These are phyloP conservation scores for Chelonus insularis DNA, from an alignment of 1,140 invertebrate species.

Conservation along the genomic window DNA sequence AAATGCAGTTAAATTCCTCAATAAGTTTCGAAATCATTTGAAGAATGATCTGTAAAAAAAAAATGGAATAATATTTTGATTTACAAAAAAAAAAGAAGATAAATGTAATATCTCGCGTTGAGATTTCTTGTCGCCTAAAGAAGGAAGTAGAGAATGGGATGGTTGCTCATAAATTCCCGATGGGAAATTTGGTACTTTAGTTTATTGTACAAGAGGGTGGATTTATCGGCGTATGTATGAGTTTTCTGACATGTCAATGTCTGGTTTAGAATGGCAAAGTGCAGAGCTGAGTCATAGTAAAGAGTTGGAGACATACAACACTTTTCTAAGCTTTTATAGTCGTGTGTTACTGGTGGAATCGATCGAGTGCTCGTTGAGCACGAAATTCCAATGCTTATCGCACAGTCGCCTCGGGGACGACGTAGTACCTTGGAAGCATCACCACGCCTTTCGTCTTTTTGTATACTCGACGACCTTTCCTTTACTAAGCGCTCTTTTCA, in stretches of 20 bases:
- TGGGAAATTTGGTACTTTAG: neutral
- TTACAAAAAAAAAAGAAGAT: conserved; percentile 2
- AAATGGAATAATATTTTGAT: neutral
- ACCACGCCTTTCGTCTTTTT: conserved; percentile 8
- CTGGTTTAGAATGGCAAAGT: conserved; percentile 8
- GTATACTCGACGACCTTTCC: neutral
- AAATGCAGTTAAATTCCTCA: neutral
- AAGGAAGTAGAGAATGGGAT: neutral
- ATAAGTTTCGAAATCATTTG: neutral
- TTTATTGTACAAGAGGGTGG: neutral
- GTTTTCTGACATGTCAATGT: conserved; percentile 18
- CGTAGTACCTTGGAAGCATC: neutral
- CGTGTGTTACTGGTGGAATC: conserved; percentile 2
- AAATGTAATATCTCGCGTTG: neutral
- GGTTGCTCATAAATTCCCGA: conserved; percentile 7
- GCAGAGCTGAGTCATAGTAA: conserved; percentile 9
- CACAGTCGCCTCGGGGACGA: neutral
- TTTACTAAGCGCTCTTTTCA: conserved; percentile 1
- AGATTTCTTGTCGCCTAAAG: neutral
- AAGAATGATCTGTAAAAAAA: neutral
- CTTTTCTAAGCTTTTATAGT: neutral
- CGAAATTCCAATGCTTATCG: conserved; percentile 10
- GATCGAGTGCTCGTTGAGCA: conserved; percentile 12
- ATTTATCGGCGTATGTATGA: neutral
- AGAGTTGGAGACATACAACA: neutral